Conservation (phyloP, 2,888 invertebrate genomes). For the Octonoba sinensis region DNA sequence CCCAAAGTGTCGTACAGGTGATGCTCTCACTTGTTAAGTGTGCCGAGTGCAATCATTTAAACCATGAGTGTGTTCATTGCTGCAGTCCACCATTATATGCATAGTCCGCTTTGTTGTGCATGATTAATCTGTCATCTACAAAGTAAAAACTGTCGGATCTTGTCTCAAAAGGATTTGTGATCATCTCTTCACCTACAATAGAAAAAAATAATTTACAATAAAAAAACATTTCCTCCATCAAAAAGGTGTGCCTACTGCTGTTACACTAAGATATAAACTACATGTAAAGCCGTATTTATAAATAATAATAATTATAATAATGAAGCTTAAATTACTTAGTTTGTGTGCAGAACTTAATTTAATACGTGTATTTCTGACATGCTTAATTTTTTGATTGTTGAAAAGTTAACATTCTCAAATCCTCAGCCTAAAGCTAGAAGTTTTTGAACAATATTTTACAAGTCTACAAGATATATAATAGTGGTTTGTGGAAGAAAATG, state of each 20-base stretch:
- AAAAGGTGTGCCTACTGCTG: too few species aligned
- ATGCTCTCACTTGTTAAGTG: constrained; percentile 48
- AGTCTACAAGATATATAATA: too few species aligned
- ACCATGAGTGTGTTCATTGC: constrained; percentile 44
- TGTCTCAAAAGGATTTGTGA: constrained; percentile 94
- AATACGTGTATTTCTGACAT: too few species aligned
- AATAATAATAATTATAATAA: not conserved
- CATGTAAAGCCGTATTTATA: not conserved
- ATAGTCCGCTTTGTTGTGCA: constrained; percentile 99
- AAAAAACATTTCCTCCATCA: not conserved
- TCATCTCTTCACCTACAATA: constrained; percentile 94
- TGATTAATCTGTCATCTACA: constrained; percentile 94
- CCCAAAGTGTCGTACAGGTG: constrained; percentile 43
- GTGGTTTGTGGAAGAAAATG: too few species aligned
- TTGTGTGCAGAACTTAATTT: too few species aligned
- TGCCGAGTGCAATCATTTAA: constrained; percentile 30
- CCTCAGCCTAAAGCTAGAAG: too few species aligned
- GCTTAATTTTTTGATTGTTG: too few species aligned
- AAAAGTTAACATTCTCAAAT: too few species aligned
- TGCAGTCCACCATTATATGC: constrained; percentile 84
- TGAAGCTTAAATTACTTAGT: too few species aligned
- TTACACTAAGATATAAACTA: not conserved
- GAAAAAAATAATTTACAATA: constrained; percentile 14
- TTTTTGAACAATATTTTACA: too few species aligned
- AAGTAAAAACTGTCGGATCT: constrained; percentile 99